Evolutionary conservation across 1,140 invertebrate species (phyloP), one percentile per base, ranked within the genome.

Genomic region (Panonychus citri): DNA sequence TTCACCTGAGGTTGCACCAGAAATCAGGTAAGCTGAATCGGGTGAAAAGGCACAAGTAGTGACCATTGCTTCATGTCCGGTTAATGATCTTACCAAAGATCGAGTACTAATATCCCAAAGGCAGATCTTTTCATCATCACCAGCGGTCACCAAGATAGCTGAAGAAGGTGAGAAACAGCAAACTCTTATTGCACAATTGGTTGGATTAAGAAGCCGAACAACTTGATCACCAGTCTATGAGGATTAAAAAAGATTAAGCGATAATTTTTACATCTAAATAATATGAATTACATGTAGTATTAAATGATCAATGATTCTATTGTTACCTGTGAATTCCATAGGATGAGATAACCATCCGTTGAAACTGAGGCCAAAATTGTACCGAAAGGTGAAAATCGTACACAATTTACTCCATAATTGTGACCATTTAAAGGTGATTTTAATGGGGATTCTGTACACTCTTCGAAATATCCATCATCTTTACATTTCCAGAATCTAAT

Each of bases 61-160:
- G 7, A 65, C 51, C 61, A 60, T 75, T 53, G 77, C 79, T 64
- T 82, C 80, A 63, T 82, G 80, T 25, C 77, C 74, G 57, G 73
- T 71, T 60, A 81, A 73, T 37, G 71, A 75, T 61, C 79, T 81
- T 53, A 80, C 68, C 27, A 81, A 65, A 57, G 65, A 74, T 64
- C 75, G 71, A 46, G 75, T 74, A 19, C 77, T 66, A 17, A 83
- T 67, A 69, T 84, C 77, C 81, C 81, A 84, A 28, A 84, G 65
- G 62, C 79, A 79, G 5, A 82, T 69, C 34, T 75, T 75, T 37
- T 82, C 81, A 67, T 80, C 81, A 69, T 84, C 81, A 34, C 81
- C 78, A 17, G 77, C 81, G 17, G 81, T 80, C 3, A 77, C 75
- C 19, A 85, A 67, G 40, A 76, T 65, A 2, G 74, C 72, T 37